Evolutionary conservation across 2,113 vertebrate species (phyloP).

Genomic region (Psettodes erumei): DNA sequence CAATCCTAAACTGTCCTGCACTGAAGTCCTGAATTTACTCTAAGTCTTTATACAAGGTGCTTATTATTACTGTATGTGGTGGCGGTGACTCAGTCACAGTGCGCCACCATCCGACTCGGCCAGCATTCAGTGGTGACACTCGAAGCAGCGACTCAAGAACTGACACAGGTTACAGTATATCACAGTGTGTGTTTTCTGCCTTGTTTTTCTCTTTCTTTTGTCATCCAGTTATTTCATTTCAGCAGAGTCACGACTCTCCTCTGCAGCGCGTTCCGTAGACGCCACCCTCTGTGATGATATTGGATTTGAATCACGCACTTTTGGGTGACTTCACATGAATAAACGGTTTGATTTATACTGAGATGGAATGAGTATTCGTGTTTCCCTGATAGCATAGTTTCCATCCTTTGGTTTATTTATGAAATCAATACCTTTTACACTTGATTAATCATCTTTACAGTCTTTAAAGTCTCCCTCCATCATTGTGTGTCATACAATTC

Average conservation of each 20-base stretch:
- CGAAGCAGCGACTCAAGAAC: not conserved
- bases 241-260: not conserved
- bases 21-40: slow-evolving; percentile 21
- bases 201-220: not conserved
- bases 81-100: not conserved
- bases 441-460: not conserved
- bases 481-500: not conserved
- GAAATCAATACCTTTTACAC: not conserved
- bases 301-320: slow-evolving; percentile 17
- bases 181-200: not conserved
- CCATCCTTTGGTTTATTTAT: slow-evolving; percentile 36
- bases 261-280: slow-evolving; percentile 27
- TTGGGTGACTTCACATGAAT: slow-evolving; percentile 53
- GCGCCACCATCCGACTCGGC: not conserved
- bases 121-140: not conserved
- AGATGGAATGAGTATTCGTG: not conserved
- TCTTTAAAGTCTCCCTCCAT: not conserved
- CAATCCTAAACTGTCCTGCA: not conserved
- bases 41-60: slow-evolving; percentile 3
- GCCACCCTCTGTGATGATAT: not conserved
- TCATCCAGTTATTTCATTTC: slow-evolving; percentile 5
- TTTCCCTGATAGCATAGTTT: not conserved
- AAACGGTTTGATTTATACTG: slow-evolving; percentile 60
- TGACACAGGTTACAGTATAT: slow-evolving; percentile 12
- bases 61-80: not conserved